These are phyloP conservation scores for Pseudonaja textilis DNA, from an alignment of 2,113 vertebrate genomes.

Conservation along the genomic window DNA sequence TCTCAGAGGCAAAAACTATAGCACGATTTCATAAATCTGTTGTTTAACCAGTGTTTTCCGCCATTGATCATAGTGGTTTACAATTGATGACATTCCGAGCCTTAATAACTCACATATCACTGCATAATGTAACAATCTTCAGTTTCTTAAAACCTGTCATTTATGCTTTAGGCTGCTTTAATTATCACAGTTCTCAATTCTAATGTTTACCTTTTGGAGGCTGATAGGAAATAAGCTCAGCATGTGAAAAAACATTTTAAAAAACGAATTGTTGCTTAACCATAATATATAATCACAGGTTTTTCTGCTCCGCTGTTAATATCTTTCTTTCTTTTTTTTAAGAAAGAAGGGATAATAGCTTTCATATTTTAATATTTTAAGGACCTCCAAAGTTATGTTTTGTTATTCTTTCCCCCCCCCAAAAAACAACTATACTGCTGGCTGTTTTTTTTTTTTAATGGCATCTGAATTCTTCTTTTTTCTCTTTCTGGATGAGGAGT, in stretches of 20 bases:
- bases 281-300: conserved; percentile 41
- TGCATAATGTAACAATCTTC: conserved; percentile 37
- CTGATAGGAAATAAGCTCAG: conserved; percentile 31
- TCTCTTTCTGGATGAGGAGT: neutral
- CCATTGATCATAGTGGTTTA: conserved; percentile 44
- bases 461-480: neutral
- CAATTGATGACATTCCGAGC: conserved; percentile 31
- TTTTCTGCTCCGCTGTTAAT: conserved; percentile 46
- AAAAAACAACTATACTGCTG: neutral
- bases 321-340: neutral
- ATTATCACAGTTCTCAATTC: conserved; percentile 20
- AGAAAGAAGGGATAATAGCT: neutral
- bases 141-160: conserved; percentile 41
- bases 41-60: conserved; percentile 38
- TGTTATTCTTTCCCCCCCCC: neutral
- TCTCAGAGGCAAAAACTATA: neutral
- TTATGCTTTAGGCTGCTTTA: conserved; percentile 38
- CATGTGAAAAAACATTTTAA: conserved; percentile 43
- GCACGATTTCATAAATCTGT: conserved; percentile 21
- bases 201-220: conserved; percentile 47
- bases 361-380: neutral
- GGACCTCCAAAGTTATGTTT: neutral
- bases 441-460: neutral
- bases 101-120: conserved; percentile 42
- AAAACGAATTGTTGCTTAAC: conserved; percentile 46